Conservation (phyloP, 2,797 vertebrate species). For the Rhinogobio ventralis region DNA sequence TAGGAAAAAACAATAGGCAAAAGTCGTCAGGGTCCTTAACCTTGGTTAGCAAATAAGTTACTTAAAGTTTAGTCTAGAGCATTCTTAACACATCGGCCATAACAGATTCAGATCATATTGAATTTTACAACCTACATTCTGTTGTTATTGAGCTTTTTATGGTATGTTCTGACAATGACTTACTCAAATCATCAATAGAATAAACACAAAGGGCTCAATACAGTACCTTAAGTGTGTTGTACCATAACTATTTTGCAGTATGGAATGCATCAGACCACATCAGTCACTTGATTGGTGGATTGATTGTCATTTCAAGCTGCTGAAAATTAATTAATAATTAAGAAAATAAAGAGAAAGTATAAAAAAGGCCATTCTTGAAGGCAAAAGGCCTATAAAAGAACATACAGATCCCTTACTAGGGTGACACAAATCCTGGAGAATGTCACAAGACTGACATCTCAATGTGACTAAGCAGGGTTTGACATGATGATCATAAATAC, state of each 20-base stretch:
- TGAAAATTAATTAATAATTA: too few species aligned
- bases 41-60: neutral
- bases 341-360: neutral
- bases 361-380: neutral
- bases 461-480: constrained; percentile 62
- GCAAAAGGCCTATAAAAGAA: neutral
- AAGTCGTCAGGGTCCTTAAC: neutral
- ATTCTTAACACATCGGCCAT: neutral
- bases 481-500: constrained; percentile 60
- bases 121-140: neutral
- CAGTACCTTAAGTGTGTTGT: neutral
- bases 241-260: neutral
- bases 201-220: neutral
- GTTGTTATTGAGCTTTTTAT: constrained; percentile 1
- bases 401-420: constrained; percentile 20
- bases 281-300: neutral
- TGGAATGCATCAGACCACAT: neutral
- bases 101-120: neutral
- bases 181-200: neutral
- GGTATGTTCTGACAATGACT: neutral
- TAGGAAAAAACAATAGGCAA: neutral
- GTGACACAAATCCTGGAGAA: constrained; percentile 50
- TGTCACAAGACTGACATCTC: constrained; percentile 61
- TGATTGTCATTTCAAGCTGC: neutral
- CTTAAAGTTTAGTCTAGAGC: too few species aligned